phyloP scores from a whole-genome alignment of 2,797 vertebrate species.

The Cheracebus regulus region DNA sequence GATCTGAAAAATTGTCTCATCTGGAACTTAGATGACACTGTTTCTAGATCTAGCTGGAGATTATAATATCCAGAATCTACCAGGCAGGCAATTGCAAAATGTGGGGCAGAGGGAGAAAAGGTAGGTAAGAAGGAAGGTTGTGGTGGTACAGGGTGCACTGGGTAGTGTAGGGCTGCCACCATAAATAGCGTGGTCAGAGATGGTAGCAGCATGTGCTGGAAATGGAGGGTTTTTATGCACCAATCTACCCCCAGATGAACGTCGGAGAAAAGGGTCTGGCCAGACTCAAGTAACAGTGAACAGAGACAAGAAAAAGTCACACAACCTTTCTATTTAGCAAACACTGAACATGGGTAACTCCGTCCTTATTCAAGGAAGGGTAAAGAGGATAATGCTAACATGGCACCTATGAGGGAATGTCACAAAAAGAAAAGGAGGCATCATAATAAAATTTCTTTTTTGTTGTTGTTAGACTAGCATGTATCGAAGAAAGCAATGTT shows the following conservation, averaged over 20 bases:
- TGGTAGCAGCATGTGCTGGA: background rate
- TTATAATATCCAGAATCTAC: background rate
- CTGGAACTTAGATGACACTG: background rate
- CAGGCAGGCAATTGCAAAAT: background rate
- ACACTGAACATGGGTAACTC: background rate
- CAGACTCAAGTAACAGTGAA: background rate
- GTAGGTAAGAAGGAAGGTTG: background rate
- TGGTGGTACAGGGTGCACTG: background rate
- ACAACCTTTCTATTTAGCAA: background rate
- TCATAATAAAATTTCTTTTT: background rate
- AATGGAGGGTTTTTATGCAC: background rate
- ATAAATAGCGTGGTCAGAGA: background rate
- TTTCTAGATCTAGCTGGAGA: background rate
- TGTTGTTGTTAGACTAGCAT: slow-evolving; percentile 80
- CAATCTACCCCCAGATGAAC: background rate
- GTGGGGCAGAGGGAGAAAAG: background rate
- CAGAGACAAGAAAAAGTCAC: background rate
- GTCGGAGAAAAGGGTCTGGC: background rate
- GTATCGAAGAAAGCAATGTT: slow-evolving; percentile 85
- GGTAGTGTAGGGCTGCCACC: background rate
- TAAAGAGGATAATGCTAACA: background rate
- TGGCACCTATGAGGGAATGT: background rate
- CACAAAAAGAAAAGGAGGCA: background rate
- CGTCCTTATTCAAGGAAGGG: background rate
- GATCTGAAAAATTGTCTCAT: background rate